Conservation (phyloP, 2,113 vertebrate species). For the Nycticorax nycticorax region DNA sequence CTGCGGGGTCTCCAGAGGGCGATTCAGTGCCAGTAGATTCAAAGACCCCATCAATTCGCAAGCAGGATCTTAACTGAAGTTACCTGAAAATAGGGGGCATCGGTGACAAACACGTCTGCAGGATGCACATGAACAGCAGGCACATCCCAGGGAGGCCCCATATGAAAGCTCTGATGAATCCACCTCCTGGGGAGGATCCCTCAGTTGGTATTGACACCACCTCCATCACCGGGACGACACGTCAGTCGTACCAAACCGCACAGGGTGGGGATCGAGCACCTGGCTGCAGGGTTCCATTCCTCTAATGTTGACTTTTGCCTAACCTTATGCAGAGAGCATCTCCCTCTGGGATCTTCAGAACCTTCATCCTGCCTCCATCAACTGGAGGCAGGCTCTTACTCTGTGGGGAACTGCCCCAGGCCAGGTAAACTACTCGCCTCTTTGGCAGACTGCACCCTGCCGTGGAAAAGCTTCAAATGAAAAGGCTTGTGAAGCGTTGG, state of each 20-base stretch:
- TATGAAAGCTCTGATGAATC: background rate
- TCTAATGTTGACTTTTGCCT: background rate
- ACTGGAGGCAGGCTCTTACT: background rate
- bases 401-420: background rate
- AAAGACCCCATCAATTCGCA: background rate
- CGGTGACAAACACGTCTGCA: background rate
- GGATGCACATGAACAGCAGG: rapidly evolving
- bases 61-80: background rate
- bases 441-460: background rate
- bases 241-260: rapidly evolving
- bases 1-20: background rate
- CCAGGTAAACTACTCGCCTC: background rate
- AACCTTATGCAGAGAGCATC: background rate
- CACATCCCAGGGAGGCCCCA: background rate
- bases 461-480: rapidly evolving
- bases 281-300: background rate
- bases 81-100: rapidly evolving
- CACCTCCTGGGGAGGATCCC: background rate
- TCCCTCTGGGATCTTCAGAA: background rate
- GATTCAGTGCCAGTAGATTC: background rate
- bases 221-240: rapidly evolving
- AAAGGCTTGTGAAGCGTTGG: background rate
- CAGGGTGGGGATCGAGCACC: background rate
- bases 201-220: too few species aligned
- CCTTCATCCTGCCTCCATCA: background rate